A percentile compares a stretch with the other conserved stretches of the same genome.
Conservation (phyloP, 2,797 vertebrate species). For the Microchirus variegatus region DNA sequence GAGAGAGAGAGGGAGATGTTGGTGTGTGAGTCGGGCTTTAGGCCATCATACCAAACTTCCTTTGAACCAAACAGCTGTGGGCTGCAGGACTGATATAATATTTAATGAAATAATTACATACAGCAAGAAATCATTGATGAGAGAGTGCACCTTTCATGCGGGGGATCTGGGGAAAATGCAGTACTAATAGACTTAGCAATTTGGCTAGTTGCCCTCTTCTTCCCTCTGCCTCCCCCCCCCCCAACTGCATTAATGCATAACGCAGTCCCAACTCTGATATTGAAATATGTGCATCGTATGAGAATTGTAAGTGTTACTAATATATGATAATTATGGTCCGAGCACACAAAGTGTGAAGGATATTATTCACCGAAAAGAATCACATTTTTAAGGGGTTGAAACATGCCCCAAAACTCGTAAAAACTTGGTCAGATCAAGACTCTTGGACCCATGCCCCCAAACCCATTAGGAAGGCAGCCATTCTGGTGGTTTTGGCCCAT, state of each 20-base stretch:
- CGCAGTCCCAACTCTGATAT: conserved; percentile 39
- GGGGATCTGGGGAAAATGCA: conserved; percentile 57
- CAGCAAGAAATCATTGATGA: conserved; percentile 61
- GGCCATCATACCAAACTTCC: conserved; percentile 79
- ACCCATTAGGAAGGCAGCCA: too few relatives aligned
- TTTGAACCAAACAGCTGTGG: conserved; percentile 80
- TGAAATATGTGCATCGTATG: conserved; percentile 53
- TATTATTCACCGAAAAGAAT: too few relatives aligned
- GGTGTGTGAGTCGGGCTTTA: conserved; percentile 55
- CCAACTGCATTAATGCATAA: conserved; percentile 35
- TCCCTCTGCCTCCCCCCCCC: conserved; percentile 7
- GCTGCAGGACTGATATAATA: conserved; percentile 78
- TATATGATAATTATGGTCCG: conserved; percentile 31
- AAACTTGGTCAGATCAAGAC: too few relatives aligned
- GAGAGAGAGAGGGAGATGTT: conserved; percentile 34
- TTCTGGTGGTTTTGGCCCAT: too few relatives aligned
- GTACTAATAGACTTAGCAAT: conserved; percentile 58
- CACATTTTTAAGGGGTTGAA: too few relatives aligned
- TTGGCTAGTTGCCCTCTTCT: conserved; percentile 57
- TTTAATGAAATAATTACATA: conserved; percentile 83
- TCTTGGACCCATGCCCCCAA: too few relatives aligned
- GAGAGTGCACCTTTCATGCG: conserved; percentile 62
- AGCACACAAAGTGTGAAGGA: too few relatives aligned
- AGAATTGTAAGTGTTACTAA: conserved; percentile 50
- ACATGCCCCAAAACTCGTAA: too few relatives aligned